Evolutionary conservation across 2,113 vertebrate genomes (phyloP), one percentile per base, ranked within the genome.

Genomic region (Hypanus sabinus): DNA sequence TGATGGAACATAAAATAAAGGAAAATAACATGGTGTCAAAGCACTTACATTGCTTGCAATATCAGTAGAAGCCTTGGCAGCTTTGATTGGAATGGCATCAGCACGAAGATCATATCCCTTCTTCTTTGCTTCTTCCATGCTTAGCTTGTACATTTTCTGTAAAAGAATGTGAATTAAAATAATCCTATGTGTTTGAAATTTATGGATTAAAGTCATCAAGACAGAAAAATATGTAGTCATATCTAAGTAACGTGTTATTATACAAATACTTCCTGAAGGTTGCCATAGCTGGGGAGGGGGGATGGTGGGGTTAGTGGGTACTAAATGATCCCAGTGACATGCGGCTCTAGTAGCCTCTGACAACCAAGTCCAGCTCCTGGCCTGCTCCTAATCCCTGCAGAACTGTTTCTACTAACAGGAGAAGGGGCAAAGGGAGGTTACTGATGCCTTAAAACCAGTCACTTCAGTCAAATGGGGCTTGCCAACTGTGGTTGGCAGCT

Each of bases 11-110:
- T 90, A 20, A 90, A 18, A 65, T 60, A 22, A 90, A 33, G 60
- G 85, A 16, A 90, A 6, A 33, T 88, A 30, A 62, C n/a, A n/a
- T 65, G 27, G 10, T 33, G 14, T 79, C 60, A 36, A 33, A 36
- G 65, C 70, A 96, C 98, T 97, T 96, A 99, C 98, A 68, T 99
- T 98, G 94, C 98, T 99, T 24, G 98, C 98, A 90, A 99, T 99
- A 95, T 97, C 96, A 94, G 97, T 95, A 79, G 97, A 98, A 94
- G 97, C 95, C 95, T 95, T 99, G 93, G 98, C 98, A 94, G 98
- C 98, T 95, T 95, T 96, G 95, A 99, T 97, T 12, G 98, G 94
- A 94, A 99, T 97, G 90, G 99, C 98, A 95, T 99, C 98, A 12
- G 95, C 94, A 62, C 96, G 96, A 94, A 99, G 2, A 94, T 99